These are phyloP conservation scores for Coreoperca whiteheadi DNA, from an alignment of 2,113 vertebrate species.

Conservation along the genomic window DNA sequence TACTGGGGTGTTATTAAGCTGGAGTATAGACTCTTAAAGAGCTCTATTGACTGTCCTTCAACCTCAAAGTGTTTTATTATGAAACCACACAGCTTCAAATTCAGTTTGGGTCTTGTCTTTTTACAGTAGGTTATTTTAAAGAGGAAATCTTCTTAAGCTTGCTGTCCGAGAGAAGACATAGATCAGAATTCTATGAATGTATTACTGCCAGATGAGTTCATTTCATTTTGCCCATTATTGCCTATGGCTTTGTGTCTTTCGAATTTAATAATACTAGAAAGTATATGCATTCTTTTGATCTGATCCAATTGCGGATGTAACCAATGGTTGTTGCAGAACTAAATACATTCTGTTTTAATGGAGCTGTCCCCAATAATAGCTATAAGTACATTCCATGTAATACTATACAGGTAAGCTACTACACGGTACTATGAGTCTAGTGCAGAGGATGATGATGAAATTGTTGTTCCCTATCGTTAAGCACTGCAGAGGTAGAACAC, in stretches of 20 bases:
- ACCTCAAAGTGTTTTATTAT: slow-evolving; percentile 62
- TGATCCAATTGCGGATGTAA: slow-evolving; percentile 4
- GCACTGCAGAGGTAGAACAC: slow-evolving; percentile 31
- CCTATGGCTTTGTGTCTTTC: slow-evolving; percentile 29
- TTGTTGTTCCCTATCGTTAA: slow-evolving; percentile 47
- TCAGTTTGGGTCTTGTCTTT: slow-evolving; percentile 45
- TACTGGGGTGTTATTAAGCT: slow-evolving; percentile 69
- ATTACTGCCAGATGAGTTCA: slow-evolving; percentile 31
- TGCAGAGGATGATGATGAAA: slow-evolving; percentile 32
- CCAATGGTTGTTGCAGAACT: slow-evolving; percentile 17
- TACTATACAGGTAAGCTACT: slow-evolving; percentile 5
- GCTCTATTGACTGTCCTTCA: slow-evolving; percentile 53
- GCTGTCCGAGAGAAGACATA: slow-evolving; percentile 20
- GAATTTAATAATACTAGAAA: slow-evolving; percentile 30
- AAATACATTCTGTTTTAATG: slow-evolving; percentile 41
- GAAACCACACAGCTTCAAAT: slow-evolving; percentile 45
- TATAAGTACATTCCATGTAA: slow-evolving; percentile 5
- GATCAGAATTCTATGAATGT: slow-evolving; percentile 51
- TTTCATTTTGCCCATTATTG: slow-evolving; percentile 20
- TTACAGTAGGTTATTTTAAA: slow-evolving; percentile 26
- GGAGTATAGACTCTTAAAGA: slow-evolving; percentile 62
- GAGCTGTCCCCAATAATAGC: slow-evolving; percentile 34
- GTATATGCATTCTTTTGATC: slow-evolving; percentile 30
- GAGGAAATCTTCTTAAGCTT: slow-evolving; percentile 26
- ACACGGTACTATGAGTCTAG: background rate